Evolutionary conservation across 2,113 vertebrate species (phyloP), one percentile per base, ranked within the genome.

Genomic region (Syrmaticus mikado): DNA sequence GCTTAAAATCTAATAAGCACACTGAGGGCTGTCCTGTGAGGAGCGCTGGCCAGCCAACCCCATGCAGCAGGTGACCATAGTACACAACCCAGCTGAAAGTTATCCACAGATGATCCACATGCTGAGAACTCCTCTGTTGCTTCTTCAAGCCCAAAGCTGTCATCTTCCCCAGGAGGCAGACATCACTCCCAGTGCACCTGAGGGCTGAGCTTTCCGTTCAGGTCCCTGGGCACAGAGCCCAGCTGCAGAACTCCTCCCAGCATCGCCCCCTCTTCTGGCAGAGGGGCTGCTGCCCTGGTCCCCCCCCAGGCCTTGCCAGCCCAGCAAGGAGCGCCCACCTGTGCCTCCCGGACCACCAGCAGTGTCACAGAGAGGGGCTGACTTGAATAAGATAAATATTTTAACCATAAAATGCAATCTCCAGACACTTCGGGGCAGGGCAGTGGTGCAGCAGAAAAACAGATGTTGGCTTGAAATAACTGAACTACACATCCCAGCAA

Each of bases 311-410:
- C 17, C 19, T 30, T 57, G 55, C 28, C 55, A 32, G 55, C 17
- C 30, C 55, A 57, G 55, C 70, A 30, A 4, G 3, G 61, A 13
- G 52, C 71, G 22, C 14, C 3, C 85, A 32, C 34, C 80, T 46
- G 32, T 58, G 9, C 3, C 40, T 30, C 24, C 57, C 24, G 5
- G 4, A 43, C 57, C 32, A 34, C 20, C 6, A 0, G 73, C 80
- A 77, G 75, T 75, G 0, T 4, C 27, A n/a, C 0, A 2, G 40
- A 2, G 32, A 32, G 18, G 38, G 87, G 1, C 67, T 36, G 87
- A 82, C 64, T 53, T 93, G 78, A 57, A 83, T 36, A 89, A 79
- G 94, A 95, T 80, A 93, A 94, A 91, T 94, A 94, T 93, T 96
- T 93, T 77, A 95, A 85, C 50, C 82, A 40, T 34, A 38, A 92